These are phyloP conservation scores for Stenodema calcarata DNA, from an alignment of 2,888 invertebrate genomes.

Conservation along the genomic window DNA sequence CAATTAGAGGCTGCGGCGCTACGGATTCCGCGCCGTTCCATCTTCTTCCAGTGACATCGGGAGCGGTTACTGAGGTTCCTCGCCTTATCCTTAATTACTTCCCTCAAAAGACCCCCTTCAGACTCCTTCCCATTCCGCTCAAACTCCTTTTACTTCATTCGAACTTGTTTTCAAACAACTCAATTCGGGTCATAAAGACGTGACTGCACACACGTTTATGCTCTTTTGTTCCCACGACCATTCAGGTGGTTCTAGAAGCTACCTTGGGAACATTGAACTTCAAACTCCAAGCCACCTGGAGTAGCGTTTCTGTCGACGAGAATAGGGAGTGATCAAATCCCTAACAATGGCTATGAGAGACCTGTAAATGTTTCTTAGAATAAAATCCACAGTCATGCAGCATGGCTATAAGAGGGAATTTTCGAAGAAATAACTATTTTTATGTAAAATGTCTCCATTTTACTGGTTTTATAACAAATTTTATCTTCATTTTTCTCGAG, in stretches of 20 bases:
- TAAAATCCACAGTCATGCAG: no score
- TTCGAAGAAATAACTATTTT: no score
- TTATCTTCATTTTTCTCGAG: no score
- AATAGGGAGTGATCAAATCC: no score
- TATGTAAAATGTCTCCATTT: no score
- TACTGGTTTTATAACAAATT: no score
- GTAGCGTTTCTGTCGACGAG: no score
- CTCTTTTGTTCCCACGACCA: neutral
- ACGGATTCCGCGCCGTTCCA: neutral
- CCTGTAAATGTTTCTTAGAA: no score
- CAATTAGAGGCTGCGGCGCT: constrained; percentile 6
- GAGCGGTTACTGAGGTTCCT: neutral
- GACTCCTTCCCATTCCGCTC: neutral
- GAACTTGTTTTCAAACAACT: constrained; percentile 11
- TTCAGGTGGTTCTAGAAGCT: neutral
- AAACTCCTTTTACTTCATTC: neutral
- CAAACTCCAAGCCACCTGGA: neutral
- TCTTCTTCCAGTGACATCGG: neutral
- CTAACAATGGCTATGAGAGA: no score
- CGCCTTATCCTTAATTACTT: constrained; percentile 12
- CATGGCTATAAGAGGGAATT: no score
- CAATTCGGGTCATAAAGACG: constrained; percentile 18
- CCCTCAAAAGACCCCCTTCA: neutral
- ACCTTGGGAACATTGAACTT: neutral
- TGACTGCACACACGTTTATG: neutral